phyloP scores from a whole-genome alignment of 2,113 vertebrate species.

The Hippocampus barbouri region DNA sequence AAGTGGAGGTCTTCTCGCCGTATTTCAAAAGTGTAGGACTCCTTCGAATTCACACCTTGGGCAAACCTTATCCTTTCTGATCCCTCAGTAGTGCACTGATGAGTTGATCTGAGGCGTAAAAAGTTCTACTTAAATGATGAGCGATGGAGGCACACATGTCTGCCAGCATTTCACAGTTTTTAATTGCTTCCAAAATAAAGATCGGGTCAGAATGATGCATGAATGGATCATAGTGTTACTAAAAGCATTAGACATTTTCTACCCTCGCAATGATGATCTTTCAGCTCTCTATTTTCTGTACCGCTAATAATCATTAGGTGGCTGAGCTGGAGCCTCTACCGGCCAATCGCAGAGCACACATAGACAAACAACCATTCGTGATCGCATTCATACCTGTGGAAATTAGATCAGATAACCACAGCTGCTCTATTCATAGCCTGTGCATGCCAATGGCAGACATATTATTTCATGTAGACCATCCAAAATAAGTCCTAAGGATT shows the following conservation, averaged over 20 bases:
- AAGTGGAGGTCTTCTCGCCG: slow-evolving; percentile 70
- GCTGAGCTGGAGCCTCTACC: neutral
- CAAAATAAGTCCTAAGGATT: neutral
- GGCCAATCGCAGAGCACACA: neutral
- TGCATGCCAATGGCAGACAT: neutral
- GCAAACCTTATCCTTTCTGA: slow-evolving; percentile 69
- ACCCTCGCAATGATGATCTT: neutral
- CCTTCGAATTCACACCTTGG: slow-evolving; percentile 66
- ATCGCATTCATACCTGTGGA: neutral
- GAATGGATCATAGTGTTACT: slow-evolving; percentile 25
- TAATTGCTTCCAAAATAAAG: slow-evolving; percentile 44
- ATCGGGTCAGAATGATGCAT: slow-evolving; percentile 30
- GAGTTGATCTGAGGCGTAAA: slow-evolving; percentile 60
- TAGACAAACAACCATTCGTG: neutral
- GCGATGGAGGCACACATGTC: slow-evolving; percentile 26
- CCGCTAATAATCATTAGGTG: neutral
- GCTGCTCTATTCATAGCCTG: too few species aligned
- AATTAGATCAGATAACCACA: neutral
- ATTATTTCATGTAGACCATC: neutral
- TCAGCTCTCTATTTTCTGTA: slow-evolving; percentile 4
- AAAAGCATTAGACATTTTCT: slow-evolving; percentile 10
- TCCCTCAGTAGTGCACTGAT: slow-evolving; percentile 49
- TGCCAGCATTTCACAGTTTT: slow-evolving; percentile 25
- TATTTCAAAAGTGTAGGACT: slow-evolving; percentile 57
- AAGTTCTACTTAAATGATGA: slow-evolving; percentile 35